These are phyloP conservation scores for Embidobia sp. DNA, from an alignment of 2,888 invertebrate genomes.

Conservation along the genomic window DNA sequence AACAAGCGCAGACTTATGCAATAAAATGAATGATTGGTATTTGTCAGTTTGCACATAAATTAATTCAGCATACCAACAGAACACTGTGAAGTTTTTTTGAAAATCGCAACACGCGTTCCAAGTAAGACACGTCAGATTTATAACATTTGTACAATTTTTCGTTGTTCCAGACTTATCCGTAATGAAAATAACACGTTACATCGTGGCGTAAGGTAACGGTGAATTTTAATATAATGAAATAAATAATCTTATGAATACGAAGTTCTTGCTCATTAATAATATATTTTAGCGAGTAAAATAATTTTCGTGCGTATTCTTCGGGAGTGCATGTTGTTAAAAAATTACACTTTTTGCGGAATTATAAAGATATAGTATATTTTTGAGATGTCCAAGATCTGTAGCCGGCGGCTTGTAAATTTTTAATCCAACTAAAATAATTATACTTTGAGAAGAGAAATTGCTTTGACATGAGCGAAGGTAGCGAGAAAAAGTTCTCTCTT, in stretches of 20 bases:
- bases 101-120: slow-evolving; percentile 34
- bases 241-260: slow-evolving; percentile 26
- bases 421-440: slow-evolving; percentile 80
- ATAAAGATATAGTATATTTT: slow-evolving; percentile 34
- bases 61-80: slow-evolving; percentile 61
- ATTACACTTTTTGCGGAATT: slow-evolving; percentile 27
- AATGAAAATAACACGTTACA: too few species aligned
- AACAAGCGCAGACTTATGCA: too few species aligned
- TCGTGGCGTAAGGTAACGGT: slow-evolving; percentile 30
- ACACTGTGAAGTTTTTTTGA: slow-evolving; percentile 45
- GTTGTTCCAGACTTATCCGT: slow-evolving; percentile 16
- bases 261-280: slow-evolving; percentile 46
- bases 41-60: slow-evolving; percentile 69
- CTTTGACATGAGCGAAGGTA: slow-evolving; percentile 78
- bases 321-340: slow-evolving; percentile 24
- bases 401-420: slow-evolving; percentile 75
- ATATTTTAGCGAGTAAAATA: slow-evolving; percentile 10
- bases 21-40: slow-evolving; percentile 67
- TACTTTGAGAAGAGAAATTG: slow-evolving; percentile 77
- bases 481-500: slow-evolving; percentile 68
- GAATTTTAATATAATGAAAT: slow-evolving; percentile 38
- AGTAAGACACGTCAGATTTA: slow-evolving; percentile 39
- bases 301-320: slow-evolving; percentile 19
- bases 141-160: slow-evolving; percentile 5
- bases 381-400: slow-evolving; percentile 57